These are phyloP conservation scores for Harmothoe impar DNA, from an alignment of 2,888 invertebrate genomes.

Conservation along the genomic window DNA sequence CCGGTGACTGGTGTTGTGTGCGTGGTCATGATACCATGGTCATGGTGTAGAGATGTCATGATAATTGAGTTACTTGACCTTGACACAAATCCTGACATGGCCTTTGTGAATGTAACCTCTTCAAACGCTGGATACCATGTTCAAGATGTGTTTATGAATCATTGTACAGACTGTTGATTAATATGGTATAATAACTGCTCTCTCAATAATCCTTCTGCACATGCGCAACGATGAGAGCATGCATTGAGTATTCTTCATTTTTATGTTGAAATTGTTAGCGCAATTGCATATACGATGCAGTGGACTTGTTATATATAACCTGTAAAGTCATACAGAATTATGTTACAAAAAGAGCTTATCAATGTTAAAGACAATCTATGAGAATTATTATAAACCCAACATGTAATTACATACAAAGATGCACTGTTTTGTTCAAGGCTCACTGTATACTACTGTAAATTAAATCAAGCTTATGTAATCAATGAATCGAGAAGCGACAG, in stretches of 20 bases:
- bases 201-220: neutral
- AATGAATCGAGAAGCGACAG: neutral
- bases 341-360: conserved; percentile 10
- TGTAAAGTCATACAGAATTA: neutral
- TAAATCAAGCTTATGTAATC: neutral
- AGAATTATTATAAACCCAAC: neutral
- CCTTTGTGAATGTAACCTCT: neutral
- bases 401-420: neutral
- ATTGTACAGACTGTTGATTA: conserved; percentile 44
- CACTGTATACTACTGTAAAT: neutral
- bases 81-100: conserved; percentile 21
- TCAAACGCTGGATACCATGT: neutral
- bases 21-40: neutral
- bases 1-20: conserved; percentile 27
- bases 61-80: neutral
- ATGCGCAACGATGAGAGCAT: neutral
- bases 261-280: conserved; percentile 24
- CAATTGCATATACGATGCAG: conserved; percentile 7
- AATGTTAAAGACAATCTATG: neutral
- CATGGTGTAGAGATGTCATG: neutral
- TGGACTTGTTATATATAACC: conserved; percentile 8
- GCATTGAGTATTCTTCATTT: conserved; percentile 23
- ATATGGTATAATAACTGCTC: conserved; percentile 37
- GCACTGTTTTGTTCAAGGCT: neutral
- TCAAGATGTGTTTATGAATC: conserved; percentile 7